phyloP scores from a whole-genome alignment of 2,113 vertebrate species.

The Ranitomeya variabilis region DNA sequence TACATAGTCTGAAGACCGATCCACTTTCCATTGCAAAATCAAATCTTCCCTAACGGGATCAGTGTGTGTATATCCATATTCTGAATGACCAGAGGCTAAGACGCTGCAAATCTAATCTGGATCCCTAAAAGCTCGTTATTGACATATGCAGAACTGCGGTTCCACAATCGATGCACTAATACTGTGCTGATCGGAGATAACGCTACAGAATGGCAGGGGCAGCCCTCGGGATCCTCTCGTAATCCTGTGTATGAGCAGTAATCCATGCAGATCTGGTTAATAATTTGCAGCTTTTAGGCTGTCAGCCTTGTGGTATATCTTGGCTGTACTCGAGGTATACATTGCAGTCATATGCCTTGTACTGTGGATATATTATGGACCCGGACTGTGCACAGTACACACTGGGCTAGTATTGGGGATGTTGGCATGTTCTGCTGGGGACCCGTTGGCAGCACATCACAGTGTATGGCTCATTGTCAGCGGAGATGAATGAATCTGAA shows the following conservation, averaged over 20 bases:
- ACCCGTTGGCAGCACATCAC: slow-evolving; percentile 3
- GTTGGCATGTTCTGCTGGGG: neutral
- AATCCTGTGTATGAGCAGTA: slow-evolving; percentile 1
- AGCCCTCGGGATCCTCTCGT: neutral
- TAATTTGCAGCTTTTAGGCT: neutral
- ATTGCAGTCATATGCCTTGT: neutral
- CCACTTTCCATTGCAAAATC: no score
- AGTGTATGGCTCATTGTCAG: neutral
- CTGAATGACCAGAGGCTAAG: neutral
- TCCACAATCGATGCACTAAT: neutral
- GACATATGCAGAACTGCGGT: neutral
- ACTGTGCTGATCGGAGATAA: neutral
- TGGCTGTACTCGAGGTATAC: neutral
- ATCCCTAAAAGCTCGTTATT: neutral
- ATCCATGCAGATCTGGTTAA: neutral
- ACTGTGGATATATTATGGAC: no score
- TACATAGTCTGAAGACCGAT: no score
- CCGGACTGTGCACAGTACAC: neutral
- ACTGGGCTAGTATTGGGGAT: neutral
- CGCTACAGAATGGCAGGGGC: neutral
- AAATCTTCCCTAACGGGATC: no score
- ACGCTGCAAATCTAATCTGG: neutral
- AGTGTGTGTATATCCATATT: no score
- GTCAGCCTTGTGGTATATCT: neutral
- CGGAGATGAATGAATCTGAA: neutral